A percentile compares a stretch with the other conserved stretches of the same genome.
Evolutionary conservation across 2,797 vertebrate species (phyloP).

Genomic region (Pygocentrus nattereri): DNA sequence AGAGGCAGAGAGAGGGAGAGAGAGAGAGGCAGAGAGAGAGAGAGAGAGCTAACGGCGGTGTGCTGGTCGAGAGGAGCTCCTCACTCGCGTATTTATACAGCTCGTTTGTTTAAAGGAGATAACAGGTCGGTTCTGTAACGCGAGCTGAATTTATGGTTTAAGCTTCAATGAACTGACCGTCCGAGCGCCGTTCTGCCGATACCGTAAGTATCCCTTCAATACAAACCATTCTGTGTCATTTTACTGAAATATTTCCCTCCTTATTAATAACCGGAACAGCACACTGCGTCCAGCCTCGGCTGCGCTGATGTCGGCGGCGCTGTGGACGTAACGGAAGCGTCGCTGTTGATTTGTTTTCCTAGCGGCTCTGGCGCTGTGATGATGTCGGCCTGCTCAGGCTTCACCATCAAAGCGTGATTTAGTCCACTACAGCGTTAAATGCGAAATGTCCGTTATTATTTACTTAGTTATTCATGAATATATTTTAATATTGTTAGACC

Average conservation of each 20-base stretch:
- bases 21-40: background rate
- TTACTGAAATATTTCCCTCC: background rate
- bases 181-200: conserved; percentile 37
- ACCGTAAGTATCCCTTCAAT: conserved; percentile 44
- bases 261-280: background rate
- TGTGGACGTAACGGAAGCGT: conserved; percentile 1
- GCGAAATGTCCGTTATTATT: background rate
- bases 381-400: background rate
- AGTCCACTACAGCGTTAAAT: background rate
- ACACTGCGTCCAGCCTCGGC: too few relatives aligned
- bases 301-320: background rate
- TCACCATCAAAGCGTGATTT: background rate
- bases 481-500: too few relatives aligned
- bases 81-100: background rate
- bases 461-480: background rate
- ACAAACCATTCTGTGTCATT: background rate
- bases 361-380: background rate
- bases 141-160: conserved; percentile 12
- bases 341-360: conserved; percentile 5
- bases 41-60: background rate
- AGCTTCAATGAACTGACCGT: conserved; percentile 36
- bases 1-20: background rate
- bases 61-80: background rate
- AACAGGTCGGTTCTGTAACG: background rate
- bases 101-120: conserved; percentile 2